A percentile compares a stretch with the other conserved stretches of the same genome.
Evolutionary conservation across 1,140 invertebrate species (phyloP).

Genomic region (Drosophila nannoptera): DNA sequence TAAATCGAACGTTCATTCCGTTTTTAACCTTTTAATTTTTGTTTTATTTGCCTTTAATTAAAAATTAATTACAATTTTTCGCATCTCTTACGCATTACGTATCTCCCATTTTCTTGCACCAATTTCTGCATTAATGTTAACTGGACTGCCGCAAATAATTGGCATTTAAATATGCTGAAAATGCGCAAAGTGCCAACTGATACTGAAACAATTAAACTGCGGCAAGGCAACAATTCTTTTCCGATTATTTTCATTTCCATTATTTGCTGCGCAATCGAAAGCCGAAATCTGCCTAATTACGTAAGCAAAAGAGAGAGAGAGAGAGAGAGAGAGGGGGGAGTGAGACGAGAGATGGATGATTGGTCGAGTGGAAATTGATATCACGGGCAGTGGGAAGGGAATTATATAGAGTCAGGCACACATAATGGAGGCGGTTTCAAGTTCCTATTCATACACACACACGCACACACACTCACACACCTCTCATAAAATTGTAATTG

Average conservation of each 20-base stretch:
- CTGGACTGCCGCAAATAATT: slow-evolving; percentile 65
- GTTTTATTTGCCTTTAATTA: slow-evolving; percentile 74
- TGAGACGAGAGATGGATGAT: slow-evolving; percentile 1
- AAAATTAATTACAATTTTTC: slow-evolving; percentile 68
- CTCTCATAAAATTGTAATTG: slow-evolving; percentile 61
- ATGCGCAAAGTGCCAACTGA: slow-evolving; percentile 57
- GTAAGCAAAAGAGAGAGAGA: not conserved
- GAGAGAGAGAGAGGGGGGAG: too few species aligned
- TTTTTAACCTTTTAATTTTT: slow-evolving; percentile 55
- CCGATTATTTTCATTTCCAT: slow-evolving; percentile 18
- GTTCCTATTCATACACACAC: slow-evolving; percentile 2
- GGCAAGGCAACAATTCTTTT: slow-evolving; percentile 40
- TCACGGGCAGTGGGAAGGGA: not conserved
- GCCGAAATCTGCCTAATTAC: slow-evolving; percentile 31
- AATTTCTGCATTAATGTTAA: slow-evolving; percentile 47
- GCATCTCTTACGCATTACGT: slow-evolving; percentile 1
- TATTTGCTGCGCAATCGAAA: slow-evolving; percentile 28
- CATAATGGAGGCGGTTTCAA: not conserved
- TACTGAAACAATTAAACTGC: slow-evolving; percentile 68
- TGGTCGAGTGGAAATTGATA: not conserved
- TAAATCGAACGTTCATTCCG: slow-evolving; percentile 49
- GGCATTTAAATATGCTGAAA: slow-evolving; percentile 76
- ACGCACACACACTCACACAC: slow-evolving; percentile 30
- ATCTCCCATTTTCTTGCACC: not conserved
- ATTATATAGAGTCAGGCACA: not conserved